Percentiles rank a stretch among this genome's conserved stretches.
phyloP scores from a whole-genome alignment of 1,140 invertebrate species.

The Drosophila setifemur region DNA sequence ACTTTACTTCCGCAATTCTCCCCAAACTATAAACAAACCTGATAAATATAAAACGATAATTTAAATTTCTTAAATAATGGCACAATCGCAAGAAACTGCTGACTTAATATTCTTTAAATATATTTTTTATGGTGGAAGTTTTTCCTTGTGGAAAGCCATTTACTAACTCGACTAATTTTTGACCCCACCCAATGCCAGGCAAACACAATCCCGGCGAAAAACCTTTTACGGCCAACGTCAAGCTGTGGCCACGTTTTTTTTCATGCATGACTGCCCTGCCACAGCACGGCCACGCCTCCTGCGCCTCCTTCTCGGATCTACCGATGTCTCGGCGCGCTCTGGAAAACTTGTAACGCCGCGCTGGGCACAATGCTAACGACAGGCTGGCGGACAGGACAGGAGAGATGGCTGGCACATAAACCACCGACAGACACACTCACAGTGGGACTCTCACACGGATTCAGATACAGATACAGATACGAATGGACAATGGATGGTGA shows the following conservation, averaged over 20 bases:
- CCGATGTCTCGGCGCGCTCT: constrained; percentile 16
- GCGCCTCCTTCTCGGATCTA: neutral
- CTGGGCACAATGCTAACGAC: constrained; percentile 26
- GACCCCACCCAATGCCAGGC: constrained; percentile 12
- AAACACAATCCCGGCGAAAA: constrained; percentile 28
- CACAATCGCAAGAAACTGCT: neutral
- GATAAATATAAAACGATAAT: neutral
- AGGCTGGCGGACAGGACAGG: neutral
- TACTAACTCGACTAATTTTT: constrained; percentile 30
- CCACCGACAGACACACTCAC: constrained; percentile 17
- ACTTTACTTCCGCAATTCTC: no score
- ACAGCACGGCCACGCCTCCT: neutral
- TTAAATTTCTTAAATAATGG: neutral
- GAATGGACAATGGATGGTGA: constrained; percentile 9
- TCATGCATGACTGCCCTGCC: constrained; percentile 28
- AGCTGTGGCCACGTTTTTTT: constrained; percentile 39
- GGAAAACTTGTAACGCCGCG: constrained; percentile 7
- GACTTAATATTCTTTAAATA: neutral
- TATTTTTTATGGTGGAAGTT: neutral
- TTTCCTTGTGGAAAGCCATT: constrained; percentile 1
- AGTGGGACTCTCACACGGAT: neutral
- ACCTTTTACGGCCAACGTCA: constrained; percentile 40
- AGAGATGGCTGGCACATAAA: constrained; percentile 10
- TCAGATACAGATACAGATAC: neutral
- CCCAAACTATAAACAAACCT: no score